A percentile compares a stretch with the other conserved stretches of the same genome.
Evolutionary conservation across 2,888 invertebrate genomes (phyloP).

Genomic region (Eilema caniola): DNA sequence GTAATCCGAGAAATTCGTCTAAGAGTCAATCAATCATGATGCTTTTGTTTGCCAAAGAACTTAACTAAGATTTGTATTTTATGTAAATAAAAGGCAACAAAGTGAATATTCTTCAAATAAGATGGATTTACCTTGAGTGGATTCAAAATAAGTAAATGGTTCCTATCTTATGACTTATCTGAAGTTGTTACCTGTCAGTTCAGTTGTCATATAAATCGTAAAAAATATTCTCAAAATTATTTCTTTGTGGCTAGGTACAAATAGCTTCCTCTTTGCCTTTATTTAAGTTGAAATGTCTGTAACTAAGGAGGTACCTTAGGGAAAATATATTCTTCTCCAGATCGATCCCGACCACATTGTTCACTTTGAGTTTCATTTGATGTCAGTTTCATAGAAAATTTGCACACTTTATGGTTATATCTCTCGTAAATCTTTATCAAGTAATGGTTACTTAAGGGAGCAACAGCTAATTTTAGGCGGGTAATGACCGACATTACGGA

Average conservation of each 20-base stretch:
- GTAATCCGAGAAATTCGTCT: not conserved
- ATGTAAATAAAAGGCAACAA: constrained; percentile 9
- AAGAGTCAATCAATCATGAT: constrained; percentile 11
- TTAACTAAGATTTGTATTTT: constrained; percentile 11
- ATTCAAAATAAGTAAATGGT: not conserved
- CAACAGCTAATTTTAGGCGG: not conserved
- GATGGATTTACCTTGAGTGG: not conserved
- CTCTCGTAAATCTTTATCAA: not conserved
- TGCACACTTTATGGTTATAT: not conserved
- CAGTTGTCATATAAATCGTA: too few species aligned
- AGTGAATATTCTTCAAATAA: not conserved
- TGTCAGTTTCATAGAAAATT: not conserved
- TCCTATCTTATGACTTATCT: not conserved
- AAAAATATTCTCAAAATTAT: not conserved
- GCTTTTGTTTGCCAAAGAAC: constrained; percentile 11
- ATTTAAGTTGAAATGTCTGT: not conserved
- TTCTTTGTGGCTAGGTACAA: not conserved
- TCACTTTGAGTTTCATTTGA: not conserved
- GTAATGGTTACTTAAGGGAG: not conserved
- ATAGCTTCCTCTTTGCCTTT: too few species aligned
- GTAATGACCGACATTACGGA: too few species aligned
- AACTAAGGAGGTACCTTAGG: too few species aligned
- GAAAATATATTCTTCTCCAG: not conserved
- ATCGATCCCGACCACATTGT: not conserved
- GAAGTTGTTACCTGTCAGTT: not conserved